Evolutionary conservation across 2,113 vertebrate species (phyloP).

Genomic region (Ageneiosus marmoratus): DNA sequence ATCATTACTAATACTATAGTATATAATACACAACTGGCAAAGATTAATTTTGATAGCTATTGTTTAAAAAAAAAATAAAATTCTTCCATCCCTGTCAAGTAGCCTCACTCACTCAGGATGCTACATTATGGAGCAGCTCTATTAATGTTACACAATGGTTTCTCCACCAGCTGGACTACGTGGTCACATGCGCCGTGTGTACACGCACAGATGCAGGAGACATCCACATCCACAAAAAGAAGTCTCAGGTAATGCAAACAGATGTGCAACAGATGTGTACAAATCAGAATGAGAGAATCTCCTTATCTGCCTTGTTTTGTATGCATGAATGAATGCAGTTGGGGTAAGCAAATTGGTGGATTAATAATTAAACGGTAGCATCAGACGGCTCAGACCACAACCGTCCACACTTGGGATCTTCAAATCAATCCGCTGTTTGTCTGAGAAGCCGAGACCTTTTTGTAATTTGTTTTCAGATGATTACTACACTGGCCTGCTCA

Average conservation of each 20-base stretch:
- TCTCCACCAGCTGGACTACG: slow-evolving; percentile 86
- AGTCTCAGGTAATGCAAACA: slow-evolving; percentile 84
- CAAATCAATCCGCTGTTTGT: not conserved
- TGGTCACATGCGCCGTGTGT: slow-evolving; percentile 97
- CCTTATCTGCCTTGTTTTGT: not conserved
- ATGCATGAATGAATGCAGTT: not conserved
- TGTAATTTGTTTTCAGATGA: slow-evolving; percentile 4
- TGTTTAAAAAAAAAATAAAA: not conserved
- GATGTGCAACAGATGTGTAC: slow-evolving; percentile 23
- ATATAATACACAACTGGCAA: not conserved
- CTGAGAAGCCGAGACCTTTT: slow-evolving; percentile 8
- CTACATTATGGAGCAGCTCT: not conserved
- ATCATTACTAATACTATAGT: not conserved
- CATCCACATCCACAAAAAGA: slow-evolving; percentile 97
- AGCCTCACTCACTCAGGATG: not conserved
- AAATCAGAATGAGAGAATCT: not conserved
- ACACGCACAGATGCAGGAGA: slow-evolving; percentile 92
- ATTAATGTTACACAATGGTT: not conserved
- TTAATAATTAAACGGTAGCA: not conserved
- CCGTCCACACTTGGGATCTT: not conserved
- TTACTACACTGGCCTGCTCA: not conserved
- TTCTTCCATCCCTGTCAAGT: not conserved
- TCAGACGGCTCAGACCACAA: not conserved
- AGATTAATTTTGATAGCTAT: not conserved
- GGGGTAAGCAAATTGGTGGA: not conserved